Evolutionary conservation across 2,888 invertebrate genomes (phyloP).

Genomic region (Hypolimnas misippus): DNA sequence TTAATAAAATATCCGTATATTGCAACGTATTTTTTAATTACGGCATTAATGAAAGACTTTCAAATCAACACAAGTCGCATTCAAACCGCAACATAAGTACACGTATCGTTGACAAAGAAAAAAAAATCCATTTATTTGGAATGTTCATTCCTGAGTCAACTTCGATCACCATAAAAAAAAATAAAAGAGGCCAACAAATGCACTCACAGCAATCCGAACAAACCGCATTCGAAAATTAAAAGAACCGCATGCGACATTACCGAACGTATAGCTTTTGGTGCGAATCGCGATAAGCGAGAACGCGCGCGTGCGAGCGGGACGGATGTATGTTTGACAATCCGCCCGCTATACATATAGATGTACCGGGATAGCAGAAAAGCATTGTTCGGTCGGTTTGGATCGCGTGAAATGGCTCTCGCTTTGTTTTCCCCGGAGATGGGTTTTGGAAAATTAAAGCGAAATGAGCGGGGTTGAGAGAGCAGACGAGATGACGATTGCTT

Average conservation of each 20-base stretch:
- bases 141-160: slow-evolving; percentile 44
- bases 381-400: slow-evolving; percentile 80
- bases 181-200: slow-evolving; percentile 50
- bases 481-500: slow-evolving; percentile 75
- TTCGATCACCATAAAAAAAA: slow-evolving; percentile 57
- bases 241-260: slow-evolving; percentile 70
- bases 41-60: slow-evolving; percentile 15
- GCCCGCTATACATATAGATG: slow-evolving; percentile 36
- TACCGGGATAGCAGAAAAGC: slow-evolving; percentile 54
- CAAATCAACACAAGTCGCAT: slow-evolving; percentile 24
- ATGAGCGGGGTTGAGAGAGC: slow-evolving; percentile 67
- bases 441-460: slow-evolving; percentile 79
- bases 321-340: slow-evolving; percentile 58
- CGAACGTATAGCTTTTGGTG: slow-evolving; percentile 63
- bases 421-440: slow-evolving; percentile 75
- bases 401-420: slow-evolving; percentile 78
- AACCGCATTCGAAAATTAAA: slow-evolving; percentile 81
- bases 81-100: slow-evolving; percentile 24
- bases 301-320: slow-evolving; percentile 61
- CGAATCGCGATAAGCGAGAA: slow-evolving; percentile 41
- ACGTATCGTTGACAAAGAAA: slow-evolving; percentile 29
- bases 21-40: slow-evolving; percentile 6
- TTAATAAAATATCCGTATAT: background rate
- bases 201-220: slow-evolving; percentile 66
- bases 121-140: slow-evolving; percentile 41